These are phyloP conservation scores for Crenuchus spilurus DNA, from an alignment of 2,797 vertebrate genomes.

Conservation along the genomic window DNA sequence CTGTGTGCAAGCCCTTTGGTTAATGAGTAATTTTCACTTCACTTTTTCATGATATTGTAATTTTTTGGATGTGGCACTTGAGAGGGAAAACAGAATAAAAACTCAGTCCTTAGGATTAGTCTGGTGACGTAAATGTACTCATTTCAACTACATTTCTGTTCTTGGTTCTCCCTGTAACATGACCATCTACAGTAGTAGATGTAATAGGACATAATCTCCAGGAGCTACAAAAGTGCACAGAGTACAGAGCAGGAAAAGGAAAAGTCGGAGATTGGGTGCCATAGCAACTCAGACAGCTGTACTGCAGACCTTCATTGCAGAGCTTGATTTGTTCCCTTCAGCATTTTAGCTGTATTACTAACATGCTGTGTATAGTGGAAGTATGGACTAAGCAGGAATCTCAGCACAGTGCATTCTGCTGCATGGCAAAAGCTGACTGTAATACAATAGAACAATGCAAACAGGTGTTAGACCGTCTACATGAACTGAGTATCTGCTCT, in stretches of 20 bases:
- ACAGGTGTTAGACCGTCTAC: neutral
- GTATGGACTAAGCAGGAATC: neutral
- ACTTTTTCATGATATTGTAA: too few relatives aligned
- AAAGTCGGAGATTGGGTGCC: constrained; percentile 32
- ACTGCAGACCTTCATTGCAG: constrained; percentile 24
- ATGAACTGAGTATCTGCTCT: neutral
- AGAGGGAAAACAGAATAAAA: too few relatives aligned
- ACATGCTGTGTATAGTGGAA: neutral
- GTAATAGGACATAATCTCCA: too few relatives aligned
- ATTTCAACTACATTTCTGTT: neutral
- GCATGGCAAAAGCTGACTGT: neutral
- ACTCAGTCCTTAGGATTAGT: too few relatives aligned
- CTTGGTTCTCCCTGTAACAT: neutral
- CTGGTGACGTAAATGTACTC: too few relatives aligned
- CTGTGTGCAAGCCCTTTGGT: too few relatives aligned
- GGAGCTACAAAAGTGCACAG: neutral
- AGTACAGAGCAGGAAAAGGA: neutral
- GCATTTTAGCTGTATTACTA: constrained; percentile 14
- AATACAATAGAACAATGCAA: neutral
- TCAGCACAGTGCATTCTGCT: neutral
- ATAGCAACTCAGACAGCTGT: constrained; percentile 42
- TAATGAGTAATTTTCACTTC: too few relatives aligned
- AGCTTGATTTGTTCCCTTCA: constrained; percentile 4
- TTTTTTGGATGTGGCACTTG: too few relatives aligned
- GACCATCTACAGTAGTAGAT: too few relatives aligned